Evolutionary conservation across 2,888 invertebrate species (phyloP).

Genomic region (Leptinotarsa rubiginosa): DNA sequence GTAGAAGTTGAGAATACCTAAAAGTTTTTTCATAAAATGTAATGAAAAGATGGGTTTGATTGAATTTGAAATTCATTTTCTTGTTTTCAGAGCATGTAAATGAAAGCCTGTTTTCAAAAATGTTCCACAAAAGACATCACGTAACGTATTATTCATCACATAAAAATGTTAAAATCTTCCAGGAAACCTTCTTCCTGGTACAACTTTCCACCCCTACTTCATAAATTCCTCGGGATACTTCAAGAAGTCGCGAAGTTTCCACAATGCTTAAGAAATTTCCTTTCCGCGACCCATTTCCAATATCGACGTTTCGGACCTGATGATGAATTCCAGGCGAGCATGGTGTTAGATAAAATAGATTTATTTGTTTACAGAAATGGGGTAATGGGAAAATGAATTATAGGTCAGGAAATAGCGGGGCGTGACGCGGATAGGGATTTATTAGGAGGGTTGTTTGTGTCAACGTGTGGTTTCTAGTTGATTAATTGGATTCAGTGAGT

Average conservation of each 20-base stretch:
- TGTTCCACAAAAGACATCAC: too few relatives aligned
- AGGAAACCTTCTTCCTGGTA: too few relatives aligned
- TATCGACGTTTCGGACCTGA: constrained; percentile 16
- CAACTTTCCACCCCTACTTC: background rate
- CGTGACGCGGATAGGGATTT: background rate
- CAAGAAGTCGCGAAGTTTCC: constrained; percentile 2
- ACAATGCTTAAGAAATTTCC: background rate
- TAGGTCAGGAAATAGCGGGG: constrained; percentile 6
- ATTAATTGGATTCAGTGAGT: background rate
- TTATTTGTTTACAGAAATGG: constrained; percentile 30
- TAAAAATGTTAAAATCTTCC: too few relatives aligned
- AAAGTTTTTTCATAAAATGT: too few relatives aligned
- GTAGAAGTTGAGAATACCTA: too few relatives aligned
- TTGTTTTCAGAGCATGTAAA: too few relatives aligned
- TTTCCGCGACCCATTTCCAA: constrained; percentile 22
- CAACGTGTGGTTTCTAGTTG: background rate
- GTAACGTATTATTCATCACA: too few relatives aligned
- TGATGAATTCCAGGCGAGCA: constrained; percentile 22
- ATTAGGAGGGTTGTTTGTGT: constrained; percentile 3
- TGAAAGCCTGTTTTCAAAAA: too few relatives aligned
- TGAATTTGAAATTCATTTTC: too few relatives aligned
- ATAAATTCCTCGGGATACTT: constrained; percentile 6
- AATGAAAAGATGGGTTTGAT: too few relatives aligned
- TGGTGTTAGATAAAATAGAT: constrained; percentile 28
- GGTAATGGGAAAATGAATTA: constrained; percentile 26